These are phyloP conservation scores for Tapera naevia DNA, from an alignment of 2,797 vertebrate genomes.

Conservation along the genomic window DNA sequence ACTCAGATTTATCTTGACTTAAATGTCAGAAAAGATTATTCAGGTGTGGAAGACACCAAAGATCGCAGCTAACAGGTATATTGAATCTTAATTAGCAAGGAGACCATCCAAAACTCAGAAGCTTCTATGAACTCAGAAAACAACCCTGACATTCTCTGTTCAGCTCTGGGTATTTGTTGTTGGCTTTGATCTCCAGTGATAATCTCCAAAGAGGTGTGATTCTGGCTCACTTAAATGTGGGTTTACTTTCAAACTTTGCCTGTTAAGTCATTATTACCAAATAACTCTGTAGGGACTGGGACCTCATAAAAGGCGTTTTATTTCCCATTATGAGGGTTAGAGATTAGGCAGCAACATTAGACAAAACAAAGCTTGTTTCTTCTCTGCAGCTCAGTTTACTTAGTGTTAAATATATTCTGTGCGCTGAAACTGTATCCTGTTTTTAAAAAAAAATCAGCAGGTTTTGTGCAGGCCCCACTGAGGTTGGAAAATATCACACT, in stretches of 20 bases:
- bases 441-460: not conserved
- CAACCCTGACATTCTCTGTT: constrained; percentile 20
- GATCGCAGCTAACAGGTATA: constrained; percentile 65
- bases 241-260: constrained; percentile 63
- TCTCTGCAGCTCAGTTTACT: not conserved
- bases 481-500: not conserved
- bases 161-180: constrained; percentile 43
- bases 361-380: not conserved
- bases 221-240: not conserved
- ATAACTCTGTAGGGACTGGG: constrained; percentile 27
- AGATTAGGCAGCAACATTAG: not conserved
- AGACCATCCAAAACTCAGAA: constrained; percentile 39
- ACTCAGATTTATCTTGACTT: constrained; percentile 45
- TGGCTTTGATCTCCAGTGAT: constrained; percentile 41
- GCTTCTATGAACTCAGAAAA: constrained; percentile 20
- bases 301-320: constrained; percentile 19
- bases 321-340: not conserved
- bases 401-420: not conserved
- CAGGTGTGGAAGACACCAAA: constrained; percentile 65
- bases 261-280: constrained; percentile 30
- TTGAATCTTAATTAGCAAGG: constrained; percentile 73
- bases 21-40: constrained; percentile 77
- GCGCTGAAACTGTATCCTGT: not conserved
- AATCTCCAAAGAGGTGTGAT: not conserved
- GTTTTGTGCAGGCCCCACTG: not conserved